Base-by-base conservation (phyloP, 2,797 vertebrate genomes). In the Pipistrellus nathusii region DNA sequence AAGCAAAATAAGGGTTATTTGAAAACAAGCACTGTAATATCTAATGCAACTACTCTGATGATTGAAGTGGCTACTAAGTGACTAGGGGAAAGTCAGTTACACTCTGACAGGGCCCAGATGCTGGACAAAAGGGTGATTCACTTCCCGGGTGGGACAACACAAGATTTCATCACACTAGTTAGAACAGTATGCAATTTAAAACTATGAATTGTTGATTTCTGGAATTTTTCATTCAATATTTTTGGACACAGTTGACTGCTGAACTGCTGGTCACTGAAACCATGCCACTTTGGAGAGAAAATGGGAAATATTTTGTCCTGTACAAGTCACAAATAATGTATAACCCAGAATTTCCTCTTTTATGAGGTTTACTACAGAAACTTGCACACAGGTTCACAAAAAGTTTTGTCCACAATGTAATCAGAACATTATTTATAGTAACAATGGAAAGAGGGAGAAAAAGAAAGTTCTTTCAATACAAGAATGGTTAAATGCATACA, bases 291-390 rank as follows among this genome's bases (percentile, higher is more conserved):
- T 75, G 44, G 64, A 92, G 55, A 91, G 51, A 85, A 90, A 77
- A 57, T 69, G 95, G 90, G 89, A 82, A 66, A 84, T 4, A 57
- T 32, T 71, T 55, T 84, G 25, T 27, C 68, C 93, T 23, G 15
- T 35, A 64, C 20, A 93, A 82, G 87, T 78, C 1, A 3, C n/a
- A 32, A 12, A 92, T 8, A 51, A 35, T 14, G 75, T 82, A 72
- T 32, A 32, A 86, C 23, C 11, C 78, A 88, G 64, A 96, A 90
- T 73, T 73, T 91, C 15, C 32, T 69, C 27, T 76, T 87, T 51
- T 57, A 48, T 9, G 2, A 35, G 20, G 68, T 77, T 88, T 94
- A 89, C 90, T 86, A 77, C 15, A 95, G 77, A 78, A 96, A 81
- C 46, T 8, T 81, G 3, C 27, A 87, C 41, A 95, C 76, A 76